Percentiles rank a stretch among this genome's conserved stretches.
Conservation (phyloP, 1,140 invertebrate genomes). For the Brachionus asplanchnoidis region DNA sequence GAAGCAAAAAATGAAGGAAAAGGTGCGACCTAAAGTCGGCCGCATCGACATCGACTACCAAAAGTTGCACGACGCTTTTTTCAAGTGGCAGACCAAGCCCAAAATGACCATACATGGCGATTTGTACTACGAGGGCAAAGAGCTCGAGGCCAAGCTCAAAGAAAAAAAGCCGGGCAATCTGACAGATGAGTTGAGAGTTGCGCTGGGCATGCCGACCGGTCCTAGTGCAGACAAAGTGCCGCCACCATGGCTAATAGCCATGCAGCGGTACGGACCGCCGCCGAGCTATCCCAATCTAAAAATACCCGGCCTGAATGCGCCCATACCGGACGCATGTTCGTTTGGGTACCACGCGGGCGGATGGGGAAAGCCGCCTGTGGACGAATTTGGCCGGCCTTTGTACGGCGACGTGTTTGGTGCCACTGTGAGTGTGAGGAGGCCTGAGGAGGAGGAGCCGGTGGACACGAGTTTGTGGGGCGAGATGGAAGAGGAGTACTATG, state of each 20-base stretch:
- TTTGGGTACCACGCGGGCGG: slow-evolving; percentile 95
- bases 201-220: slow-evolving; percentile 96
- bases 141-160: slow-evolving; percentile 92
- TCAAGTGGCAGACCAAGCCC: slow-evolving; percentile 98
- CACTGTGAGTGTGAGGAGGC: slow-evolving; percentile 47
- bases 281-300: slow-evolving; percentile 98
- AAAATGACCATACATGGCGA: slow-evolving; percentile 98
- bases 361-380: slow-evolving; percentile 99
- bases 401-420: slow-evolving; percentile 97
- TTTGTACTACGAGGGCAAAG: slow-evolving; percentile 99
- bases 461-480: slow-evolving; percentile 83
- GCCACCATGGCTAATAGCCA: slow-evolving; percentile 98
- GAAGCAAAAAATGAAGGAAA: slow-evolving; percentile 96
- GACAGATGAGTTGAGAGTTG: slow-evolving; percentile 87
- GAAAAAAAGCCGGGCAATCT: slow-evolving; percentile 98
- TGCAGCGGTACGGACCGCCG: slow-evolving; percentile 97
- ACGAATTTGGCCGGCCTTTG: slow-evolving; percentile 90
- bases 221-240: slow-evolving; percentile 66
- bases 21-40: slow-evolving; percentile 90
- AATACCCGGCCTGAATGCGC: slow-evolving; percentile 72
- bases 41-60: slow-evolving; percentile 99
- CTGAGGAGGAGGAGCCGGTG: slow-evolving; percentile 67
- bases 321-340: slow-evolving; percentile 69
- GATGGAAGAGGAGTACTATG: slow-evolving; percentile 81
- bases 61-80: slow-evolving; percentile 98